phyloP scores from a whole-genome alignment of 2,797 vertebrate genomes.

The Thamnophis elegans region DNA sequence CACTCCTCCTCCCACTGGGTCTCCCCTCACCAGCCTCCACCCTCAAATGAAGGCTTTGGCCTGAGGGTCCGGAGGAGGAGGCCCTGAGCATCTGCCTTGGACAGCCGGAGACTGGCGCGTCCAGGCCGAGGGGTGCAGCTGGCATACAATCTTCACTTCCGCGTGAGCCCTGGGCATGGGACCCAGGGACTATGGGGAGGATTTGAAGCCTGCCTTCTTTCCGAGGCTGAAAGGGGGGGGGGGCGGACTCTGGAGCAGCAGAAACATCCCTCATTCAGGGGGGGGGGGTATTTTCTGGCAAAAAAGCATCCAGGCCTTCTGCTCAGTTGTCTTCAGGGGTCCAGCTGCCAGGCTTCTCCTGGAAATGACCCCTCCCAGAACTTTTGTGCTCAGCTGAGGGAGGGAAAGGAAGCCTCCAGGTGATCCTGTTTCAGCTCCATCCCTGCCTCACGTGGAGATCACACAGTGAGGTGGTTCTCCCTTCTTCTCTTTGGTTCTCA shows the following conservation, averaged over 20 bases:
- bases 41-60: neutral
- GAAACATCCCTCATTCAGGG: neutral
- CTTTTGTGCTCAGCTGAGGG: neutral
- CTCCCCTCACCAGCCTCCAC: neutral
- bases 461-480: neutral
- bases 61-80: neutral
- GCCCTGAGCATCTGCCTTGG: too few species aligned
- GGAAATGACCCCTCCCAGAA: neutral
- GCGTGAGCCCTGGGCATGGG: neutral
- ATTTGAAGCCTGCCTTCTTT: neutral
- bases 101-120: neutral
- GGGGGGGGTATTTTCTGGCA: neutral
- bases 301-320: fast-evolving
- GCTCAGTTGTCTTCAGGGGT: neutral
- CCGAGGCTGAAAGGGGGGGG: neutral
- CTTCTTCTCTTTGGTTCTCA: too few species aligned
- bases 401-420: neutral
- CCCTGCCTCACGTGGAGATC: neutral
- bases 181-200: neutral
- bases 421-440: neutral
- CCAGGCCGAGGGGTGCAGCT: neutral
- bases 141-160: neutral
- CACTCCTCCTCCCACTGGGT: neutral
- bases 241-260: neutral
- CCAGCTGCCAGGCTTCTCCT: neutral